phyloP scores from a whole-genome alignment of 2,113 vertebrate species.

The Cheilinus undulatus region DNA sequence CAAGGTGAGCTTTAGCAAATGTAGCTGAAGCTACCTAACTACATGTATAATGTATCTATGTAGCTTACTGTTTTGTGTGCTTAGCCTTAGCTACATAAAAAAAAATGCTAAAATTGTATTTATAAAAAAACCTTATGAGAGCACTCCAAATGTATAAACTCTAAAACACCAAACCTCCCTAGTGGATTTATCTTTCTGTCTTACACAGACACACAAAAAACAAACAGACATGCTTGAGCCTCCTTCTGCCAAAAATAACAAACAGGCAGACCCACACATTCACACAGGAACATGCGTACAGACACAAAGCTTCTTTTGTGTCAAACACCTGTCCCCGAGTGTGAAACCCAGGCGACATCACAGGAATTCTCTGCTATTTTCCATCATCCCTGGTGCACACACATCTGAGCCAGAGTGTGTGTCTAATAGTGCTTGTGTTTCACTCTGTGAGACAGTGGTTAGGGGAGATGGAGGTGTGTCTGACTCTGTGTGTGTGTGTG shows the following conservation, averaged over 20 bases:
- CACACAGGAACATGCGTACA: conserved; percentile 8
- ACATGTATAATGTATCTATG: too few relatives aligned
- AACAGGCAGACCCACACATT: conserved; percentile 18
- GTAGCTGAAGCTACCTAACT: too few relatives aligned
- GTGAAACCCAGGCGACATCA: conserved; percentile 48
- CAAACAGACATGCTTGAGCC: conserved; percentile 11
- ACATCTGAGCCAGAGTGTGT: conserved; percentile 40
- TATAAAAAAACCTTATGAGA: too few relatives aligned
- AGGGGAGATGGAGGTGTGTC: conserved; percentile 14
- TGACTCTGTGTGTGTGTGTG: conserved; percentile 1
- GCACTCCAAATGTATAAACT: too few relatives aligned
- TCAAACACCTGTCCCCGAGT: conserved; percentile 23
- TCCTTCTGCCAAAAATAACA: conserved; percentile 28
- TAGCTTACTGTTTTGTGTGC: too few relatives aligned
- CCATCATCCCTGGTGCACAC: conserved; percentile 15
- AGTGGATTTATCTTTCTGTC: not conserved
- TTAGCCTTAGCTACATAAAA: too few relatives aligned
- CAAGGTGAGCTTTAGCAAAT: too few relatives aligned
- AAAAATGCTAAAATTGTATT: too few relatives aligned
- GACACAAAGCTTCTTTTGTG: conserved; percentile 11
- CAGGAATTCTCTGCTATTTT: conserved; percentile 61
- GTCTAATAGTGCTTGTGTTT: conserved; percentile 56
- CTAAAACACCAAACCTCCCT: conserved; percentile 1
- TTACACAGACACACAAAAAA: conserved; percentile 1
- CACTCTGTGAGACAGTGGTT: conserved; percentile 41